Evolutionary conservation across 2,113 vertebrate species (phyloP).

Genomic region (Meleagris gallopavo): DNA sequence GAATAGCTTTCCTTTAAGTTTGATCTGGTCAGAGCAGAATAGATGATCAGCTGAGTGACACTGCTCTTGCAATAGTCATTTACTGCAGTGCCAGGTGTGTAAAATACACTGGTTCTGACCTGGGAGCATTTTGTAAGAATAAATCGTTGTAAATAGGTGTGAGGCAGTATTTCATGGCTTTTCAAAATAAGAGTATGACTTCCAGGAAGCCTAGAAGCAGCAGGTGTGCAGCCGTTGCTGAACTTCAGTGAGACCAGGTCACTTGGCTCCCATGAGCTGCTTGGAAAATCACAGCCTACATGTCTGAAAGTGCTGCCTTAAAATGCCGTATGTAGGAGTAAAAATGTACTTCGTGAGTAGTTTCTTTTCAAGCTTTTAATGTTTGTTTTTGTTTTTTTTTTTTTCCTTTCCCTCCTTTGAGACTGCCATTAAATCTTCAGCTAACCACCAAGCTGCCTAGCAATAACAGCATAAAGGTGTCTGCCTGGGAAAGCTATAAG

Average conservation of each 20-base stretch:
- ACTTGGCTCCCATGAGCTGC: not conserved
- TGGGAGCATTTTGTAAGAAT: not conserved
- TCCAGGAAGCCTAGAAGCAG: not conserved
- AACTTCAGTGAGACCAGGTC: not conserved
- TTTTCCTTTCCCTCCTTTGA: not conserved
- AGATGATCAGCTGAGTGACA: not conserved
- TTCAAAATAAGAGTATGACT: not conserved
- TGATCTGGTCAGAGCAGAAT: not conserved
- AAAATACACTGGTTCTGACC: not conserved
- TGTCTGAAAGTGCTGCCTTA: not conserved
- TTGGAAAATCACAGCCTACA: not conserved
- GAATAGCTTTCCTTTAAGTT: not conserved
- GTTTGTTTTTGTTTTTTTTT: not conserved
- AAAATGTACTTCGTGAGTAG: not conserved
- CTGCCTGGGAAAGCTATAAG: not conserved
- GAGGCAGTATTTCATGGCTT: slow-evolving; percentile 20
- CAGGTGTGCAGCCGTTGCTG: not conserved
- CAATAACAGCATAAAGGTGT: not conserved
- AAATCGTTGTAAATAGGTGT: not conserved
- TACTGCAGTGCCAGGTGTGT: not conserved
- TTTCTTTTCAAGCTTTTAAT: not conserved
- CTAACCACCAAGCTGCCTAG: not conserved
- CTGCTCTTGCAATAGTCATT: not conserved
- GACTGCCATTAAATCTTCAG: not conserved
- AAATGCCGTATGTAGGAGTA: not conserved